Base-by-base conservation (phyloP, 2,113 vertebrate species). In the Chlorodrepanis virens region DNA sequence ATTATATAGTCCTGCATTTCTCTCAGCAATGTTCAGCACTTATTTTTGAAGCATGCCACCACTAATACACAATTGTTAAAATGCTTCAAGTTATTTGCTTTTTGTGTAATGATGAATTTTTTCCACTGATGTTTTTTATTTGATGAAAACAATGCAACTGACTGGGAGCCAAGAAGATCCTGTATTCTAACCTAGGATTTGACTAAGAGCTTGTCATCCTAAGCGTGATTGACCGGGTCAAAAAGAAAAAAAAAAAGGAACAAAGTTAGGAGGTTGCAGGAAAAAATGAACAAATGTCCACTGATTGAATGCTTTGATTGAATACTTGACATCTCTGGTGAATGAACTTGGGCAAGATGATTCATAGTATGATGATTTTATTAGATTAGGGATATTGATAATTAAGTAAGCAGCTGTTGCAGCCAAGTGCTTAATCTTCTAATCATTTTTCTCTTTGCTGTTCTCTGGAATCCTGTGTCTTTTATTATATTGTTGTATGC, bases 31-130 rank as follows among this genome's bases (percentile, higher is more conserved):
- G 37, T 70, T 96, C 86, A 65, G 84, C 86, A 96, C 77, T 84
- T 96, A 88, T 96, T 97, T 98, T 92, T 94, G 88, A 97, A 97
- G 68, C 71, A 96, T 60, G 57, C 78, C 81, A 94, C 49, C 29
- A 31, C 42, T 95, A 86, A 96, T 69, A 93, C 23, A 75, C 37
- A 86, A 79, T 89, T 11, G 21, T 92, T 92, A 53, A 91, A 95
- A 52, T 91, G 61, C 50, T 97, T 96, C 28, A 97, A 97, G 85
- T 92, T 96, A 80, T 89, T 97, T 97, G 59, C 61, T 96, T 96
- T 97, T 95, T 94, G 63, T 86, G 68, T 53, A 91, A 65, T 39
- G 67, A 44, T 85, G 59, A 93, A 53, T 80, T 96, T 94, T 83
- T 97, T 96, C 75, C 92, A 86, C 88, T 94, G 83, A 61, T 89